These are phyloP conservation scores for Corydoras sp. DNA, from an alignment of 2,113 vertebrate genomes.

Conservation along the genomic window DNA sequence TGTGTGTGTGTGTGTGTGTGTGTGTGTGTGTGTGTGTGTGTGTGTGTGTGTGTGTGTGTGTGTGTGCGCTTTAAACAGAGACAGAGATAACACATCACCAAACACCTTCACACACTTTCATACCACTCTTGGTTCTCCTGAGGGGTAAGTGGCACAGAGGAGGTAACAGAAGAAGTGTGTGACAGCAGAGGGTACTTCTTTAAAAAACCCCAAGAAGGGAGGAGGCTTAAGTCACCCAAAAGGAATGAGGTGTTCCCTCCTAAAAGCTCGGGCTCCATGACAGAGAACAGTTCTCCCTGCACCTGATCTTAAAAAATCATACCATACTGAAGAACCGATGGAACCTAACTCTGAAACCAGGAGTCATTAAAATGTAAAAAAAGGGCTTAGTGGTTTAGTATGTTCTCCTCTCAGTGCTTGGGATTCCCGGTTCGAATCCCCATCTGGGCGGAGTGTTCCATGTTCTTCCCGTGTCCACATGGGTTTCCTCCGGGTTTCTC, in stretches of 20 bases:
- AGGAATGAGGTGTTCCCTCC: slow-evolving; percentile 1
- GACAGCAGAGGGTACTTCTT: slow-evolving; percentile 1
- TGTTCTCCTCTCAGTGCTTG: too few relatives aligned
- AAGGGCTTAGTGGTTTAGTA: too few relatives aligned
- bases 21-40: too few relatives aligned
- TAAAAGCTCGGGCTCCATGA: slow-evolving; percentile 7
- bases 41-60: too few relatives aligned
- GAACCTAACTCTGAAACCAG: too few relatives aligned
- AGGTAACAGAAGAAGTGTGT: slow-evolving; percentile 17
- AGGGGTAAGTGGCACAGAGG: neutral
- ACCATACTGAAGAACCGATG: too few relatives aligned
- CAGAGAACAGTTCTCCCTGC: neutral
- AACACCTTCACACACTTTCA: slow-evolving; percentile 20
- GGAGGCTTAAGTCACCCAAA: slow-evolving; percentile 5
- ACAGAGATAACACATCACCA: slow-evolving; percentile 13
- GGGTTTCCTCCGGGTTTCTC: too few relatives aligned
- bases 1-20: too few relatives aligned
- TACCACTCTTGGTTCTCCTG: slow-evolving; percentile 4
- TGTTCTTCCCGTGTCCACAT: too few relatives aligned
- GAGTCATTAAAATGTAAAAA: too few relatives aligned
- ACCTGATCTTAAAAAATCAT: neutral
- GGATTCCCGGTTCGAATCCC: too few relatives aligned
- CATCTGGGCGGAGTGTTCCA: too few relatives aligned
- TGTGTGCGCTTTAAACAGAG: neutral
- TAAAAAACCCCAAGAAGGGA: neutral